Percentiles rank a stretch among this genome's conserved stretches.
These are phyloP conservation scores for Pseudochirops cupreus DNA, from an alignment of 2,797 vertebrate genomes.

Conservation along the genomic window DNA sequence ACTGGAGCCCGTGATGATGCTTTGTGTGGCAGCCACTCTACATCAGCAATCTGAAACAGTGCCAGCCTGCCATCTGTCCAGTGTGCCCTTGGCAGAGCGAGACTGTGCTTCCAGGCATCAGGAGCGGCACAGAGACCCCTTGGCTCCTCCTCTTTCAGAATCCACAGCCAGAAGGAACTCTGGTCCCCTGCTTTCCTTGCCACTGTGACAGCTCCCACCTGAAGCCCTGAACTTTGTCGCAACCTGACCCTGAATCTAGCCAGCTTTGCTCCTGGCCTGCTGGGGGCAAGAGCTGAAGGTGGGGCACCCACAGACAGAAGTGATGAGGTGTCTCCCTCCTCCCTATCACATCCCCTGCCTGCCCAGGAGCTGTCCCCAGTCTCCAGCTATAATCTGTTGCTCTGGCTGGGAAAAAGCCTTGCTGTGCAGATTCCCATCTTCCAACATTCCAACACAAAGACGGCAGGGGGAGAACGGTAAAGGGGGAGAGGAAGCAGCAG, in stretches of 20 bases:
- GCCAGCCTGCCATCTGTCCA: not conserved
- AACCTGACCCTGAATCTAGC: not conserved
- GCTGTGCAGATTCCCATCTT: conserved; percentile 72
- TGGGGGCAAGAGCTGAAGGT: not conserved
- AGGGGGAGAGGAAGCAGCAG: conserved; percentile 61
- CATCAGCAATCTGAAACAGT: not conserved
- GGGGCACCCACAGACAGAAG: conserved; percentile 15
- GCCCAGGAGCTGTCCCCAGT: conserved; percentile 64
- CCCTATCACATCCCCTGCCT: conserved; percentile 33
- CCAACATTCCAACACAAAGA: conserved; percentile 69
- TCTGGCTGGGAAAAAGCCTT: conserved; percentile 66
- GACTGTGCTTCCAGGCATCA: not conserved
- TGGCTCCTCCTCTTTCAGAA: not conserved
- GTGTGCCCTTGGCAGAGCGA: not conserved
- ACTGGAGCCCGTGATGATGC: not conserved
- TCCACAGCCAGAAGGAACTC: not conserved
- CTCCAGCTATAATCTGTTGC: conserved; percentile 72
- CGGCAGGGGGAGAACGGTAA: conserved; percentile 51
- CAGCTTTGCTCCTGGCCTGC: not conserved
- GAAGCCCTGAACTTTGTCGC: not conserved
- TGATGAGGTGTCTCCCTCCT: not conserved
- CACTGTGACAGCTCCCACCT: not conserved
- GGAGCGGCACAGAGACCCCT: not conserved
- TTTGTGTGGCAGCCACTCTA: not conserved
- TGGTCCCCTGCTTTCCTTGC: not conserved